Conservation (phyloP, 2,888 invertebrate species). For the Tachina lurida region DNA sequence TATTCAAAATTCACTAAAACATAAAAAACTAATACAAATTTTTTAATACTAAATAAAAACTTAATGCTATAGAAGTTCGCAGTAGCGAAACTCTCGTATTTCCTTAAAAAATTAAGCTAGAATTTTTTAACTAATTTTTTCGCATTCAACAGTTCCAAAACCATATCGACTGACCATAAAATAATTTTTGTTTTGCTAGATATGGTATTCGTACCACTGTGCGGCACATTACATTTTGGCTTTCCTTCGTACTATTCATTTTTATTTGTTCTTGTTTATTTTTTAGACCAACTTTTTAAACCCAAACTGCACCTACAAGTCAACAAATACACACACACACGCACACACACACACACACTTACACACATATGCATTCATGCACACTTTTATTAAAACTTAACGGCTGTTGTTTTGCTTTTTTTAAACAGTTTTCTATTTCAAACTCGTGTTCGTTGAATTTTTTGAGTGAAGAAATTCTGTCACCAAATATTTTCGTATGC, state of each 20-base stretch:
- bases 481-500: constrained; percentile 39
- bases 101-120: too few relatives aligned
- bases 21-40: too few relatives aligned
- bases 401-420: constrained; percentile 14
- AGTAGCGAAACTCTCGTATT: too few relatives aligned
- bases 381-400: constrained; percentile 26
- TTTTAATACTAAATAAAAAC: too few relatives aligned
- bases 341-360: too few relatives aligned
- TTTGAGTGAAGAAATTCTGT: constrained; percentile 41
- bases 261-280: constrained; percentile 20
- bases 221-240: not conserved
- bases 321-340: not conserved
- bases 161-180: too few relatives aligned
- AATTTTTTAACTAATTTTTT: too few relatives aligned
- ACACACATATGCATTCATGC: not conserved
- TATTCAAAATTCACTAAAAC: too few relatives aligned
- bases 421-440: constrained; percentile 10
- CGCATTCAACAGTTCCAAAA: too few relatives aligned
- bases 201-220: too few relatives aligned
- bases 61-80: too few relatives aligned
- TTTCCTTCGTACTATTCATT: not conserved
- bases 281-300: constrained; percentile 24
- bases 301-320: constrained; percentile 49
- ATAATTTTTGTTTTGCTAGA: too few relatives aligned
- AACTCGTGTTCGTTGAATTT: constrained; percentile 19